Percentiles rank a stretch among this genome's conserved stretches.
Conservation (phyloP, 2,888 invertebrate genomes). For the Campoletis raptor region DNA sequence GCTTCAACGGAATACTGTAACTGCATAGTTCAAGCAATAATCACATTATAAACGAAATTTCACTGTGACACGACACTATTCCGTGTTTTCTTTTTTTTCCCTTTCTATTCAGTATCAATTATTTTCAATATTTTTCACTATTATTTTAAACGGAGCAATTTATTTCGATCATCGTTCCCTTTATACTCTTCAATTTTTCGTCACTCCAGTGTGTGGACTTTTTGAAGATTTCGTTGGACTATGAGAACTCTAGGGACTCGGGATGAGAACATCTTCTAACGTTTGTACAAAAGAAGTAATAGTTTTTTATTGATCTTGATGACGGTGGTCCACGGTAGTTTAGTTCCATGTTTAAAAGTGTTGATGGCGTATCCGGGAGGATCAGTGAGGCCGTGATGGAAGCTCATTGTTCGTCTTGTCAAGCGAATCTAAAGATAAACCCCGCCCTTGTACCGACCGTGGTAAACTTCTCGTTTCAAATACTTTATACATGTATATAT, state of each 20-base stretch:
- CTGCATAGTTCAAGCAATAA: constrained; percentile 1
- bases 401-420: constrained; percentile 78
- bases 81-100: no score
- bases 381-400: constrained; percentile 80
- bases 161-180: background rate
- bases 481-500: background rate
- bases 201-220: background rate
- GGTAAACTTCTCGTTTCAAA: constrained; percentile 34
- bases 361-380: constrained; percentile 77
- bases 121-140: background rate
- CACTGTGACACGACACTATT: background rate
- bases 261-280: background rate
- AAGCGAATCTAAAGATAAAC: constrained; percentile 68
- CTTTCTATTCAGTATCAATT: background rate
- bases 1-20: constrained; percentile 29
- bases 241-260: background rate
- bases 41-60: background rate
- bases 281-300: background rate
- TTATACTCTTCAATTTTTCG: background rate
- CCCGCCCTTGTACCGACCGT: constrained; percentile 7
- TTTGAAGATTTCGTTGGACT: background rate
- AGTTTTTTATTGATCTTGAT: constrained; percentile 32
- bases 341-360: constrained; percentile 74
- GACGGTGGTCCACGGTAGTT: constrained; percentile 72
- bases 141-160: background rate